phyloP scores from a whole-genome alignment of 2,797 vertebrate species.

The Delichon dasypus region DNA sequence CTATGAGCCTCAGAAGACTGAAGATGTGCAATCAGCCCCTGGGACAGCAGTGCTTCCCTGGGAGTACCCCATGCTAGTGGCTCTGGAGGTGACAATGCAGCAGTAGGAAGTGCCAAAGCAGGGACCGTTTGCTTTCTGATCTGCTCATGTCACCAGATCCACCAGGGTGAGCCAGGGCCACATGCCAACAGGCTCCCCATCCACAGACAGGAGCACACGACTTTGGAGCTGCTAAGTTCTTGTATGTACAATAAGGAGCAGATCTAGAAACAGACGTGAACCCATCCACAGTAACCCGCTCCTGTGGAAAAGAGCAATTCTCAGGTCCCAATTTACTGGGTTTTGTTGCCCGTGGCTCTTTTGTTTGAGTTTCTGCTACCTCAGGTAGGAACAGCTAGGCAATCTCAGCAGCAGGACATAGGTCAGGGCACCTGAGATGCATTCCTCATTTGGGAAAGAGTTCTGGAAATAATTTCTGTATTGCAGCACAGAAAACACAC shows the following conservation, averaged over 20 bases:
- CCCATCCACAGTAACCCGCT: not conserved
- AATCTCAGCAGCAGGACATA: not conserved
- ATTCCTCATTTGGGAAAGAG: not conserved
- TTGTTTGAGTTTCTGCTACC: not conserved
- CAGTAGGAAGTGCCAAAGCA: not conserved
- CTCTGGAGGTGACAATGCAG: not conserved
- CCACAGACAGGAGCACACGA: fast-evolving
- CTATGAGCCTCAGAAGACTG: not conserved
- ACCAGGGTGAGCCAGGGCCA: not conserved
- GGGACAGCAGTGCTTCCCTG: not conserved
- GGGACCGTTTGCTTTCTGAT: not conserved
- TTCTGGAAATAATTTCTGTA: not conserved
- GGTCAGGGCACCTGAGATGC: not conserved
- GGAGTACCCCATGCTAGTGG: not conserved
- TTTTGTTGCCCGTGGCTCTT: not conserved
- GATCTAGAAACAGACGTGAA: not conserved
- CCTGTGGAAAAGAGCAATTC: not conserved
- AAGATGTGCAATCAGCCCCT: not conserved
- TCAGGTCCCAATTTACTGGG: not conserved
- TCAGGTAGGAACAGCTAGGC: not conserved
- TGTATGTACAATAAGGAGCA: fast-evolving
- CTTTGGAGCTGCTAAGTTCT: not conserved
- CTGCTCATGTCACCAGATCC: not conserved
- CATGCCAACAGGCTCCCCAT: not conserved
- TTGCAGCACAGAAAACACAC: not conserved